Conservation (phyloP, 2,797 vertebrate species). For the Gymnocypris eckloni region DNA sequence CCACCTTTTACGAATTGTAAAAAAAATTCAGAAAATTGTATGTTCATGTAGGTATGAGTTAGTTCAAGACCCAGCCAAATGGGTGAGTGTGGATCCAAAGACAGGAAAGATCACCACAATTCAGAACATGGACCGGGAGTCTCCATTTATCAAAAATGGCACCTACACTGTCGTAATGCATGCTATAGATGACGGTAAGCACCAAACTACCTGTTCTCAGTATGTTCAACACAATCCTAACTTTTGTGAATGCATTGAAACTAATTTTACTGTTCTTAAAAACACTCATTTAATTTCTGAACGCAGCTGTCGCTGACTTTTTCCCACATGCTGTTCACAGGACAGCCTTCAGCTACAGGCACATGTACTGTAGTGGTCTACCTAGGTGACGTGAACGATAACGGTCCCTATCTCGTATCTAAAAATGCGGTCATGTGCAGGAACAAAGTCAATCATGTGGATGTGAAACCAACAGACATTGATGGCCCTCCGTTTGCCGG, state of each 20-base stretch:
- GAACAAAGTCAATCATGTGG: constrained; percentile 61
- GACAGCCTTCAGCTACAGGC: constrained; percentile 76
- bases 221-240: background rate
- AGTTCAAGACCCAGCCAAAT: constrained; percentile 73
- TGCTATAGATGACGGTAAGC: constrained; percentile 79
- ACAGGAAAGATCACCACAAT: constrained; percentile 77
- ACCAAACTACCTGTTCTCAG: background rate
- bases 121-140: constrained; percentile 81
- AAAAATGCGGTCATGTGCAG: constrained; percentile 70
- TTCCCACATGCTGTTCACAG: constrained; percentile 64
- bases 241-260: background rate
- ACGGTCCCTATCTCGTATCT: constrained; percentile 68
- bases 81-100: constrained; percentile 77
- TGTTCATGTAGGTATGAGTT: constrained; percentile 72
- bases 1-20: no score
- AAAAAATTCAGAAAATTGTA: background rate
- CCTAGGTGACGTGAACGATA: constrained; percentile 80
- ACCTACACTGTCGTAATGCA: constrained; percentile 74
- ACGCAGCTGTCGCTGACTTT: background rate
- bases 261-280: background rate
- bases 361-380: constrained; percentile 76
- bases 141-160: constrained; percentile 71
- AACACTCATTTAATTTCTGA: background rate
- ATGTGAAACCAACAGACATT: constrained; percentile 66
- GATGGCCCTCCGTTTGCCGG: constrained; percentile 73